These are phyloP conservation scores for Kryptopterus vitreolus DNA, from an alignment of 2,797 vertebrate genomes.

Conservation along the genomic window DNA sequence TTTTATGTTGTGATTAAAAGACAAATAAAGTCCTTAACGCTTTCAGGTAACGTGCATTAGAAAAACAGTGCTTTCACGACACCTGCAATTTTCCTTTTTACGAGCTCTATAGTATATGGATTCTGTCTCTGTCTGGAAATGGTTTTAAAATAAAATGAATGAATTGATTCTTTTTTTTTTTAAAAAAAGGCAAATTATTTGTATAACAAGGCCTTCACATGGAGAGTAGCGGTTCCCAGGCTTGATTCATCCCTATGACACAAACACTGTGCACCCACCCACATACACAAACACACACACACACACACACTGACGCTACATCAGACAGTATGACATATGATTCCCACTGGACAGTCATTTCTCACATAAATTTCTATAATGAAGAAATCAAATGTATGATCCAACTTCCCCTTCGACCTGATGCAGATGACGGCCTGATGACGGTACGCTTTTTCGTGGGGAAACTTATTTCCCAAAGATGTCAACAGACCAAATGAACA, in stretches of 20 bases:
- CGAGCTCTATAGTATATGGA: neutral
- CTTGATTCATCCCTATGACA: constrained; percentile 41
- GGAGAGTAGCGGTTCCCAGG: constrained; percentile 43
- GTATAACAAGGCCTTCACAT: constrained; percentile 55
- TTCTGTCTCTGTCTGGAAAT: neutral
- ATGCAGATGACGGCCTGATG: neutral
- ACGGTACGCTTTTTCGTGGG: neutral
- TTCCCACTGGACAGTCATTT: neutral
- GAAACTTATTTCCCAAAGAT: neutral
- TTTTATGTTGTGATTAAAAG: neutral
- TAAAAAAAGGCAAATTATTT: constrained; percentile 24
- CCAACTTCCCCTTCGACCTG: neutral
- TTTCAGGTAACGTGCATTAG: constrained; percentile 5
- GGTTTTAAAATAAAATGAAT: too few species aligned
- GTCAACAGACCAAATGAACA: neutral
- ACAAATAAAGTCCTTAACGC: neutral
- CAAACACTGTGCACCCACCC: constrained; percentile 24
- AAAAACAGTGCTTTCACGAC: neutral
- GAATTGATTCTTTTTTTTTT: too few species aligned
- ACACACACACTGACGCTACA: constrained; percentile 26
- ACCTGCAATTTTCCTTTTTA: neutral
- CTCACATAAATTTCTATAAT: neutral
- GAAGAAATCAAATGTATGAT: neutral
- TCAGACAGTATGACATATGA: constrained; percentile 53
- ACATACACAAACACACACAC: constrained; percentile 19